Evolutionary conservation across 2,888 invertebrate genomes (phyloP).

Genomic region (Elysia crispata): DNA sequence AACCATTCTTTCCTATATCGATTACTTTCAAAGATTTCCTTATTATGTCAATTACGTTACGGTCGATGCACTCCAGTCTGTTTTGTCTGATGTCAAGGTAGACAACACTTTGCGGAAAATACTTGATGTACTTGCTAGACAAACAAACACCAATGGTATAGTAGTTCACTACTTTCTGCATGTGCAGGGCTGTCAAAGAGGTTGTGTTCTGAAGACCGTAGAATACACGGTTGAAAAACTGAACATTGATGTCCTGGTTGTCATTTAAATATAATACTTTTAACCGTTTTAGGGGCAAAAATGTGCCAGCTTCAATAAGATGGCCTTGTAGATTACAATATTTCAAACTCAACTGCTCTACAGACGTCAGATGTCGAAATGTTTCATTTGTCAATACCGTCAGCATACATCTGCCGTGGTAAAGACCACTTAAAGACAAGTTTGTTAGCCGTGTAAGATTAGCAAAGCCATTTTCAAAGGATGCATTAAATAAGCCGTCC

Average conservation of each 20-base stretch:
- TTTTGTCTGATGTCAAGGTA: background rate
- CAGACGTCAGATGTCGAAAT: constrained; percentile 3
- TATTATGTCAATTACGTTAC: background rate
- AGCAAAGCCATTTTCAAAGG: constrained; percentile 31
- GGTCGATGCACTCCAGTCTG: constrained; percentile 22
- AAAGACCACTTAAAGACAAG: background rate
- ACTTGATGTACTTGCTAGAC: background rate
- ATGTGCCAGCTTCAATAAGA: background rate
- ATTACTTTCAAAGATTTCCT: background rate
- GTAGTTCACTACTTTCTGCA: background rate
- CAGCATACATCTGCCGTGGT: background rate
- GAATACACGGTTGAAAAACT: background rate
- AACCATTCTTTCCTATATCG: background rate
- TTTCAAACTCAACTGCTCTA: constrained; percentile 1
- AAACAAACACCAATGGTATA: constrained; percentile 12
- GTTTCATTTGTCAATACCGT: background rate
- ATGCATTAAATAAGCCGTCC: constrained; percentile 38
- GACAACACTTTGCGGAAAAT: constrained; percentile 9
- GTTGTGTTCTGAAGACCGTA: background rate
- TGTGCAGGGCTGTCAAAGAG: background rate
- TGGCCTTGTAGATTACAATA: constrained; percentile 4
- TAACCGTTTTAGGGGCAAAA: constrained; percentile 28
- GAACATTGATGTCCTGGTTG: constrained; percentile 20
- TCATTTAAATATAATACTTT: constrained; percentile 2
- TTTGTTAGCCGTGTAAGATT: constrained; percentile 13